phyloP scores from a whole-genome alignment of 2,113 vertebrate genomes.

The Atherinomorus stipes region DNA sequence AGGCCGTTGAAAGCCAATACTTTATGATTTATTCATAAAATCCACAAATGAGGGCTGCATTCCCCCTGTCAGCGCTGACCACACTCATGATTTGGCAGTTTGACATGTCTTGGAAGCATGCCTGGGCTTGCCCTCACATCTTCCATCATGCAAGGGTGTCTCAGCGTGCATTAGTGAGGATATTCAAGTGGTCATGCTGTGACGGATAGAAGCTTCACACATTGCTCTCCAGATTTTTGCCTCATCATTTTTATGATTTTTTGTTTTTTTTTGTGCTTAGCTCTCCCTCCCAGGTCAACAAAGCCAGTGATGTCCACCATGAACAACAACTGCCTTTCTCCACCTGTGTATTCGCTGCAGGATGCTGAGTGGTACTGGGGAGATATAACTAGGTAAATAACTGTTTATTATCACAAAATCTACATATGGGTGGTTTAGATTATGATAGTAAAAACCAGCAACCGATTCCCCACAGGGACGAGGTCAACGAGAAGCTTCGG shows the following conservation, averaged over 20 bases:
- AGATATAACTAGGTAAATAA: constrained; percentile 91
- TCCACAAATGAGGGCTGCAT: neutral
- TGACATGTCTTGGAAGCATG: constrained; percentile 71
- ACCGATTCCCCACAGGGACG: constrained; percentile 84
- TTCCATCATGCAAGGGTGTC: constrained; percentile 50
- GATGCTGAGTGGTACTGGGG: constrained; percentile 99
- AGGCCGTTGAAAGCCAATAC: neutral
- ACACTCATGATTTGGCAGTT: constrained; percentile 31
- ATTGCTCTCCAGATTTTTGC: constrained; percentile 18
- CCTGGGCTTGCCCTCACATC: constrained; percentile 68
- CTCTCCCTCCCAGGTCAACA: constrained; percentile 93
- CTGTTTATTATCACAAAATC: no score
- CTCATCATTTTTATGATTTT: constrained; percentile 23
- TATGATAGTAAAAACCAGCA: no score
- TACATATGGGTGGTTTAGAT: no score
- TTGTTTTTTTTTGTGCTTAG: constrained; percentile 70
- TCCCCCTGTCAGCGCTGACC: neutral
- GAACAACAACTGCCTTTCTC: constrained; percentile 86
- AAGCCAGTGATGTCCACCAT: constrained; percentile 87
- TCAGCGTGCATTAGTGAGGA: constrained; percentile 7
- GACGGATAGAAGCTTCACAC: neutral
- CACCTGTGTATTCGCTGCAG: constrained; percentile 83
- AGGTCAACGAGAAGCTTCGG: constrained; percentile 94
- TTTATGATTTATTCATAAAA: neutral
- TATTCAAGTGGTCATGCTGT: neutral